Conservation (phyloP, 2,113 vertebrate genomes). For the Bubalus kerabau region DNA sequence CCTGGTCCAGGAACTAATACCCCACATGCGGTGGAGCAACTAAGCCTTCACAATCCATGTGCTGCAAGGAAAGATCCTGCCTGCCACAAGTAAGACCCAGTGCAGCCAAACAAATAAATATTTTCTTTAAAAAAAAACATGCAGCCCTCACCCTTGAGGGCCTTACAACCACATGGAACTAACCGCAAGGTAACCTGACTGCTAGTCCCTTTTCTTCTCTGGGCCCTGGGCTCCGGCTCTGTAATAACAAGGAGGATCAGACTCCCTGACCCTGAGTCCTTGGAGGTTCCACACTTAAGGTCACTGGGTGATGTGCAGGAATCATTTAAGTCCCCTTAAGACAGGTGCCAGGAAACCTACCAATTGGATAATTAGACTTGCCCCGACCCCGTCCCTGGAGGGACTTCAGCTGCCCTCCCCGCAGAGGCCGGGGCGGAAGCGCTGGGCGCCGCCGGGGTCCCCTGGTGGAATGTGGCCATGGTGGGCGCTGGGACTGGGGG, state of each 20-base stretch:
- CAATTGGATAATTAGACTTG: slow-evolving; percentile 71
- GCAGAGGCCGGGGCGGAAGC: slow-evolving; percentile 25
- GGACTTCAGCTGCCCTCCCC: slow-evolving; percentile 32
- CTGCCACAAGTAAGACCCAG: not conserved
- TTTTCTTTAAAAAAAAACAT: not conserved
- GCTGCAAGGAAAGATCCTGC: not conserved
- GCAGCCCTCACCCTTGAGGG: not conserved
- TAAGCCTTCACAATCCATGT: not conserved
- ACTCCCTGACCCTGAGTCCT: not conserved
- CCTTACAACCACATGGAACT: not conserved
- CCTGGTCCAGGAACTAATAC: not conserved
- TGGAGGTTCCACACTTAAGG: not conserved
- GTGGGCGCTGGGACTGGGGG: slow-evolving; percentile 54
- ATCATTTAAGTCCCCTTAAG: slow-evolving; percentile 32
- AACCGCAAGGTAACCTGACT: not conserved
- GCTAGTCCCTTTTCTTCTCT: not conserved
- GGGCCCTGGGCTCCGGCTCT: not conserved
- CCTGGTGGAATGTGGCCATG: slow-evolving; percentile 56
- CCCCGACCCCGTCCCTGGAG: slow-evolving; percentile 54
- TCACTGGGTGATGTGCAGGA: slow-evolving; percentile 31
- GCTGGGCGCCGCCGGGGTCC: slow-evolving; percentile 34
- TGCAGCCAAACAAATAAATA: not conserved
- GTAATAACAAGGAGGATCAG: not conserved
- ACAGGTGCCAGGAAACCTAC: slow-evolving; percentile 67
- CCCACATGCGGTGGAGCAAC: not conserved